phyloP scores from a whole-genome alignment of 2,888 invertebrate genomes.

The Apantesis nais region DNA sequence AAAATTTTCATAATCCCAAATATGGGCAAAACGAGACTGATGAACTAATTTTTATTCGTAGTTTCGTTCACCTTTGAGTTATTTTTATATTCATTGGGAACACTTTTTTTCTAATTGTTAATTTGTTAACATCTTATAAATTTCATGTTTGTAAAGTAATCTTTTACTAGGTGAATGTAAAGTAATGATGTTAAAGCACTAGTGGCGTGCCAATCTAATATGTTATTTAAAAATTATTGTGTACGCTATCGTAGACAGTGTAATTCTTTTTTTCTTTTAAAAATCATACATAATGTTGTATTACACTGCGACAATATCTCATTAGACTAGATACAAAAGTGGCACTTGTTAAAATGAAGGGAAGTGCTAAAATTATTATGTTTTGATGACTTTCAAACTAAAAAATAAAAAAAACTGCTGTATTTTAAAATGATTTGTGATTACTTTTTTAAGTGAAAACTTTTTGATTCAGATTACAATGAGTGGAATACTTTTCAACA shows the following conservation, averaged over 20 bases:
- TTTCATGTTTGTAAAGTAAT: slow-evolving; percentile 59
- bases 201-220: slow-evolving; percentile 57
- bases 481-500: background rate
- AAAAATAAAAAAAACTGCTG: too few species aligned
- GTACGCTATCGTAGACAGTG: slow-evolving; percentile 30
- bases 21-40: too few species aligned
- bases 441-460: too few species aligned
- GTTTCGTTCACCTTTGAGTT: background rate
- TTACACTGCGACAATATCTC: too few species aligned
- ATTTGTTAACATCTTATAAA: background rate
- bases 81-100: background rate
- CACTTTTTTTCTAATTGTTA: background rate
- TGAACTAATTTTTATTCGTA: too few species aligned
- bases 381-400: too few species aligned
- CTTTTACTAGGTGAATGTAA: slow-evolving; percentile 40
- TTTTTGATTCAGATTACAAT: background rate
- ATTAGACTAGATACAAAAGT: too few species aligned
- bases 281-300: too few species aligned
- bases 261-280: too few species aligned
- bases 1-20: background rate
- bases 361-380: too few species aligned
- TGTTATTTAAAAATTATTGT: slow-evolving; percentile 57
- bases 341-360: too few species aligned
- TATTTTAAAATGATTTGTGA: too few species aligned
- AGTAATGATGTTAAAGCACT: slow-evolving; percentile 48